Conservation (phyloP, 1,140 invertebrate species). For the Pogonomyrmex californicus region DNA sequence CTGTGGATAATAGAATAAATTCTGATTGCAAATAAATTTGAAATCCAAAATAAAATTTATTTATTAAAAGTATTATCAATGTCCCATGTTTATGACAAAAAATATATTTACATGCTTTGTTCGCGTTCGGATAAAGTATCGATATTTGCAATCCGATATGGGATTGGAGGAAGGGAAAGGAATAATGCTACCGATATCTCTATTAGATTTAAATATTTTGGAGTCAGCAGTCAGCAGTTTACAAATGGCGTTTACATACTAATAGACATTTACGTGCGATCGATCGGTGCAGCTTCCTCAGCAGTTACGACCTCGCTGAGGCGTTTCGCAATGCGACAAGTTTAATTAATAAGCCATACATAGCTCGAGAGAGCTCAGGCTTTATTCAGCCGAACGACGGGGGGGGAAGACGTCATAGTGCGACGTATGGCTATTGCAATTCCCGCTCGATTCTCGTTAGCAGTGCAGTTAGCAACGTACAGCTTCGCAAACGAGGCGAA, state of each 20-base stretch:
- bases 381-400: slow-evolving; percentile 52
- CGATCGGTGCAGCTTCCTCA: slow-evolving; percentile 49
- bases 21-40: too few relatives aligned
- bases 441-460: slow-evolving; percentile 42
- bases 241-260: slow-evolving; percentile 46
- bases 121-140: too few relatives aligned
- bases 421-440: slow-evolving; percentile 34
- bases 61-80: too few relatives aligned
- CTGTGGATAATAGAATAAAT: too few relatives aligned
- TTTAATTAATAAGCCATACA: slow-evolving; percentile 61
- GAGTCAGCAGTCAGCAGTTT: slow-evolving; percentile 21
- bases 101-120: too few relatives aligned
- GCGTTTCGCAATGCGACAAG: slow-evolving; percentile 28
- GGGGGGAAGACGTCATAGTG: slow-evolving; percentile 34
- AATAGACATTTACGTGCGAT: slow-evolving; percentile 49
- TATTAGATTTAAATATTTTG: slow-evolving; percentile 1
- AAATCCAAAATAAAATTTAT: too few relatives aligned
- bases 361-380: slow-evolving; percentile 16
- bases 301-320: slow-evolving; percentile 28
- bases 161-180: not conserved
- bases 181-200: not conserved
- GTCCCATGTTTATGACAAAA: too few relatives aligned
- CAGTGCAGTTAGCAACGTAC: slow-evolving; percentile 32
- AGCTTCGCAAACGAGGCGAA: slow-evolving; percentile 55
- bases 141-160: too few relatives aligned